phyloP scores from a whole-genome alignment of 2,797 vertebrate genomes.

The Bucorvus abyssinicus region DNA sequence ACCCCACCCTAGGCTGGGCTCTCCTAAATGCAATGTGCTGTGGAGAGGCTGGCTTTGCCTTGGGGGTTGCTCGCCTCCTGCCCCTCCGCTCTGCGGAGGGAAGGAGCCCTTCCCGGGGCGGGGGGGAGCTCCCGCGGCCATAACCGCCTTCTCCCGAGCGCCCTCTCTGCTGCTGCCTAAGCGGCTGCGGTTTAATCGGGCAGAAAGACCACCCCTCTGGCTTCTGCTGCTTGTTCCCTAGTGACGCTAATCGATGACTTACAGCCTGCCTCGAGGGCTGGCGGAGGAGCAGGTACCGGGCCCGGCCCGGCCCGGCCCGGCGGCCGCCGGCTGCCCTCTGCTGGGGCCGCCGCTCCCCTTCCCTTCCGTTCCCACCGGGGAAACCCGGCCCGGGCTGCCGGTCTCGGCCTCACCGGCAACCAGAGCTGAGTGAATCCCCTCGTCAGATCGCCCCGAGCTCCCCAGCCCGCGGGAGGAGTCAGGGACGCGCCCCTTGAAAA shows the following conservation, averaged over 20 bases:
- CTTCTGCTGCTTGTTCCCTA: not conserved
- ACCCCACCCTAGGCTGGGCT: not conserved
- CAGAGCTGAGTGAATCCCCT: not conserved
- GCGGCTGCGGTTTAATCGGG: not conserved
- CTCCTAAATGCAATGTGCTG: not conserved
- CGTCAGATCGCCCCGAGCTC: not conserved
- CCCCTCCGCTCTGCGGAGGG: not conserved
- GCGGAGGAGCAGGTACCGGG: not conserved
- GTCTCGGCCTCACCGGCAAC: accelerated
- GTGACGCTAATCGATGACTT: not conserved
- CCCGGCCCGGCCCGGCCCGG: not conserved
- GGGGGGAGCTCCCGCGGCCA: accelerated
- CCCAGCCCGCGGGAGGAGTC: not conserved
- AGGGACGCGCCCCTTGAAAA: not conserved
- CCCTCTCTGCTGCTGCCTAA: not conserved
- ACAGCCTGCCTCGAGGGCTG: not conserved
- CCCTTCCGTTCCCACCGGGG: not conserved
- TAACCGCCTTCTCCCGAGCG: not conserved
- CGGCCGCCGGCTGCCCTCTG: constrained; percentile 26
- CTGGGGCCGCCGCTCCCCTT: not conserved
- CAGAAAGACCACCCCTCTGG: not conserved
- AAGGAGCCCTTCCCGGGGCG: not conserved
- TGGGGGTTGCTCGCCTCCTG: not conserved
- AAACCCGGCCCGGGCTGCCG: not conserved
- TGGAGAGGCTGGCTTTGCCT: not conserved